Evolutionary conservation across 2,113 vertebrate genomes (phyloP), one percentile per base, ranked within the genome.

Genomic region (Deroptyus accipitrinus): DNA sequence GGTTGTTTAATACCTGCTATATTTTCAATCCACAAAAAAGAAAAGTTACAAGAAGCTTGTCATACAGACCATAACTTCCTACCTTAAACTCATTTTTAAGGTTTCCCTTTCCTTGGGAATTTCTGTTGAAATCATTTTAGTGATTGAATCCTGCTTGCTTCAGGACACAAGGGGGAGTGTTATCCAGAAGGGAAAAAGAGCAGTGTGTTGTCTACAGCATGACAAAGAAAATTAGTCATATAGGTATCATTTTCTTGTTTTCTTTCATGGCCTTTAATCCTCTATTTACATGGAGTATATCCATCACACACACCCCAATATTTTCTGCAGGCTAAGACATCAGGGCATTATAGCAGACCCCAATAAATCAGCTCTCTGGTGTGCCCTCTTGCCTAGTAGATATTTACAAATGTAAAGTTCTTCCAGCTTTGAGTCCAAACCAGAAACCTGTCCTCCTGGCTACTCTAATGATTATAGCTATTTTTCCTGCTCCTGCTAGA

Each of bases 211-310:
- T 85, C 77, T 94, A 54, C 37, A 80, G 74, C 84, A 87, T 82
- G 75, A 91, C 67, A 94, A 85, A 95, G 91, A 92, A 78, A 94
- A 95, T 95, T 77, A 95, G 88, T 76, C 94, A 94, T 84, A 87
- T 54, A 94, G 78, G 70, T 89, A 85, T 89, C 74, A 67, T 92
- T 90, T 92, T 59, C 81, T 79, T 73, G 23, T 72, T 91, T 83
- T 41, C 66, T 95, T 83, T 95, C 62, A 66, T 52, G 63, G 77
- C 39, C 37, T 84, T 66, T 93, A 73, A 94, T 90, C 87, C 66
- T 90, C 90, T 88, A 20, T 93, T 93, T 94, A 92, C 74, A 73
- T 83, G 86, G 51, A 73, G 24, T 39, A 52, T 94, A 91, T 94
- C 79, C 72, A 91, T 91, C 94, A 92, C 17, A 14, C 27, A 14